Base-by-base conservation (phyloP, 2,797 vertebrate species). In the Glyptemys insculpta region DNA sequence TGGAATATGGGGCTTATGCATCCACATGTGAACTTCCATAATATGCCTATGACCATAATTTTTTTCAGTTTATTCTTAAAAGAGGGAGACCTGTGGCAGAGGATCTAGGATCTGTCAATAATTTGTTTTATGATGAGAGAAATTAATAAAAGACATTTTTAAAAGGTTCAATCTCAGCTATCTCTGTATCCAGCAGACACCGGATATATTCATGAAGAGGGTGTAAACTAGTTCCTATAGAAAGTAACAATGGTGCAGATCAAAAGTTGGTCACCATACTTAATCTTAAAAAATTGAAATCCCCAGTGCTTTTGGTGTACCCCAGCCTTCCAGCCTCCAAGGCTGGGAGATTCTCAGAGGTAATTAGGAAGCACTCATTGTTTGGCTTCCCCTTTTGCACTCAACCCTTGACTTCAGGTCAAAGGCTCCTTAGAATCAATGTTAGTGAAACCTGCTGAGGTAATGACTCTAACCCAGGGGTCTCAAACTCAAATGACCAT, bases 191-290 rank as follows among this genome's bases (percentile, higher is more conserved):
- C 62, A 68, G 62, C 29, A 10, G 62, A n/a, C 34, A 34, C 62
- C 19, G 18, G 59, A 34, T 68, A 16, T 68, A 19, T 68, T n/a
- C 62, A 37, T 4, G 29, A 8, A 21, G 62, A 8, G 34, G 6
- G 34, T 68, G 15, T 37, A 68, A 68, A 19, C 57, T 27, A 59
- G 5, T 59, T 59, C 29, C 31, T 37, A 37, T 68, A 68, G 12
- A n/a, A 19, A 68, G 31, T 68, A n/a, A 68, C 18, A 68, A 65
- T 34, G 59, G 31, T 68, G 18, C 15, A 54, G 79, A 74, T 65
- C 54, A 92, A 90, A 93, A 84, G 74, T n/a, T 88, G 82, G 15
- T 87, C 87, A 90, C 81, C 1, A 0, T 78, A 74, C 82, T 92
- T 94, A 81, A 74, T 34, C 12, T 88, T 29, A 41, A 81, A 68